Base-by-base conservation (phyloP, 2,113 vertebrate species). In the Herpailurus yagouaroundi region DNA sequence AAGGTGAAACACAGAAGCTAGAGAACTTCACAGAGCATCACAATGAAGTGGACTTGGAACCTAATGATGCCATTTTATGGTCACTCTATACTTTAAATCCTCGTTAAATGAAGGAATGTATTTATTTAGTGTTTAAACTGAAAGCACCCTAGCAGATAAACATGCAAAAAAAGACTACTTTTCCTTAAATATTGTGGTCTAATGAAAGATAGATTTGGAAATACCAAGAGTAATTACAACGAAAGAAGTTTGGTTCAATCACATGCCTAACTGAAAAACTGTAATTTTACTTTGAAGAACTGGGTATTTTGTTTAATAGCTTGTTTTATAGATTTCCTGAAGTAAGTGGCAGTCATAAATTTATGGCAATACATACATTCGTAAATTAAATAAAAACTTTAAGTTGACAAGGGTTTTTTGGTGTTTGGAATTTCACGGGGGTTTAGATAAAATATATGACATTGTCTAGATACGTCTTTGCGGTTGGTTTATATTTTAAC, bases 401-500 rank as follows among this genome's bases (percentile, higher is more conserved):
- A 60, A 36, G n/a, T 80, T 74, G n/a, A 60, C 10, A 91, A 96
- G 21, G 63, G 29, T 97, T 52, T 86, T 77, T 18, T 38, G 60
- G 4, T 68, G 27, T 91, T 83, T 11, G 74, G n/a, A 82, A 87
- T 19, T 83, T 94, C 38, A 88, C 13, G 25, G n/a, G 41, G 8
- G 45, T 36, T 87, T 91, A 77, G 36, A 71, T 48, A 77, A 96
- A 95, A 69, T 55, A 55, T 45, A 91, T 63, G 4, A 82, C n/a
- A 63, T 81, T 45, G 33, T 87, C n/a, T 74, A 55, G 16, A 21
- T 19, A 52, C 15, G 25, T 68, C 18, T 69, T 27, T 55, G 3
- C 77, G 33, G 38, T 94, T 77, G 31, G 10, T 45, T 74, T 97
- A 41, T 60, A 86, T 86, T 97, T 88, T 91, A 82, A 63, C 29